Evolutionary conservation across 2,888 invertebrate species (phyloP).

Genomic region (Orthonychiurus folsomi): DNA sequence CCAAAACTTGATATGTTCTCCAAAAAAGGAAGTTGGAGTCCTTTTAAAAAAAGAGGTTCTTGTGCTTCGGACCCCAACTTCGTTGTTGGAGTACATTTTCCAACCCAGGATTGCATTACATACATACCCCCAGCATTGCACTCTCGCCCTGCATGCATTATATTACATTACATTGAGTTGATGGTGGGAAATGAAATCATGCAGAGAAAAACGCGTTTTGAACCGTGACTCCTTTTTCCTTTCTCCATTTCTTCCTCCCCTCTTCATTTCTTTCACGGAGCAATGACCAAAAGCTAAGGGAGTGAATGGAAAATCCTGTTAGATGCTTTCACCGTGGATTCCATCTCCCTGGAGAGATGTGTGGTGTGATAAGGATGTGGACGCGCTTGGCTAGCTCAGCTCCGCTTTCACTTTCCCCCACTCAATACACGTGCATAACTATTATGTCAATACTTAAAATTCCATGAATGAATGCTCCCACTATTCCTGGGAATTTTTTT

Average conservation of each 20-base stretch:
- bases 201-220: slow-evolving; percentile 5
- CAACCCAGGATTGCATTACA: too few species aligned
- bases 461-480: not conserved
- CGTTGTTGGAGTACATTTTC: too few species aligned
- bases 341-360: not conserved
- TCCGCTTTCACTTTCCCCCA: not conserved
- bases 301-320: slow-evolving; percentile 1
- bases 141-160: not conserved
- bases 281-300: not conserved
- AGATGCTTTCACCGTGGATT: not conserved
- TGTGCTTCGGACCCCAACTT: too few species aligned
- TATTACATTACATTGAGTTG: slow-evolving; percentile 5
- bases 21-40: not conserved
- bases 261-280: not conserved
- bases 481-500: too few species aligned
- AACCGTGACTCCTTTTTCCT: not conserved
- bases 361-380: not conserved
- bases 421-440: not conserved
- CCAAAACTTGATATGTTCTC: not conserved
- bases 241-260: not conserved
- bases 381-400: too few species aligned
- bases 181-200: slow-evolving; percentile 3
- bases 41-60: not conserved
- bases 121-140: too few species aligned
- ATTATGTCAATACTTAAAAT: slow-evolving; percentile 1